Conservation (phyloP, 2,797 vertebrate genomes). For the Hemitrygon akajei region DNA sequence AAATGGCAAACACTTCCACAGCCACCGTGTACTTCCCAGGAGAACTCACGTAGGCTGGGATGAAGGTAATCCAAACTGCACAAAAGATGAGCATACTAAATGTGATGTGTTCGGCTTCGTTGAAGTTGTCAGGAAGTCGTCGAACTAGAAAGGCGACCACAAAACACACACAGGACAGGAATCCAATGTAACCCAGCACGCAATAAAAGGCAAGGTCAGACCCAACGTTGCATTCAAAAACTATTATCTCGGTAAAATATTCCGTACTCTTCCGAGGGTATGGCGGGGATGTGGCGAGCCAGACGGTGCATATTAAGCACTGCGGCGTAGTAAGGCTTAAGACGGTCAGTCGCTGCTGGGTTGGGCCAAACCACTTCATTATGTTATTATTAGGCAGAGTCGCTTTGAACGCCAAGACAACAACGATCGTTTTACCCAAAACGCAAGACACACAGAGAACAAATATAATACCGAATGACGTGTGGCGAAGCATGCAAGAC, state of each 20-base stretch:
- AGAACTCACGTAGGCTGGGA: neutral
- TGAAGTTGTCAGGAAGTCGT: neutral
- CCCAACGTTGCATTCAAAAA: too few relatives aligned
- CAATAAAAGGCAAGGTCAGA: neutral
- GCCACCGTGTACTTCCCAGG: too few relatives aligned
- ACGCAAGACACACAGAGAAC: slow-evolving; percentile 65
- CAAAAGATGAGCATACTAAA: too few relatives aligned
- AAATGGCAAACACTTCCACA: too few relatives aligned
- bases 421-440: slow-evolving; percentile 62
- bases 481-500: slow-evolving; percentile 66
- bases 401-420: slow-evolving; percentile 60
- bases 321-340: slow-evolving; percentile 58
- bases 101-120: too few relatives aligned
- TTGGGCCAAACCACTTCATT: slow-evolving; percentile 62
- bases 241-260: neutral
- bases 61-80: too few relatives aligned
- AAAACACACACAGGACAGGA: neutral
- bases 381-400: slow-evolving; percentile 59
- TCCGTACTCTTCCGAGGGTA: neutral
- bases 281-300: slow-evolving; percentile 53
- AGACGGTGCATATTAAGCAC: slow-evolving; percentile 54
- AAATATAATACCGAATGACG: slow-evolving; percentile 61
- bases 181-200: neutral
- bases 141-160: neutral
- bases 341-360: slow-evolving; percentile 59